A percentile compares a stretch with the other conserved stretches of the same genome.
Evolutionary conservation across 2,113 vertebrate genomes (phyloP).

Genomic region (Prunella fulvescens): DNA sequence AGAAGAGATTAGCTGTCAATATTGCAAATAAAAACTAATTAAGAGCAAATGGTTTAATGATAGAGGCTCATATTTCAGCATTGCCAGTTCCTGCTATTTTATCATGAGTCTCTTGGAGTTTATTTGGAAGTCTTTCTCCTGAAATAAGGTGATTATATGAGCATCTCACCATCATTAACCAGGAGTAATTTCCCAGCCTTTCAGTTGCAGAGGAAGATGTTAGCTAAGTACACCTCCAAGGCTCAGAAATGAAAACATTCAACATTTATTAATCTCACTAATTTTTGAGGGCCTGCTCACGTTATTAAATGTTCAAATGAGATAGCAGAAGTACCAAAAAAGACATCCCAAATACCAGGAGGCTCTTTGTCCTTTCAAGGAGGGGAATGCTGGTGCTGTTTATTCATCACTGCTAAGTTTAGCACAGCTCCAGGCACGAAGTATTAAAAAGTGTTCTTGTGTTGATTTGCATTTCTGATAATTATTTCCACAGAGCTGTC

Average conservation of each 20-base stretch:
- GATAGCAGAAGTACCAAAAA: not conserved
- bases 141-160: conserved; percentile 34
- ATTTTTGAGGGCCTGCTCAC: not conserved
- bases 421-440: not conserved
- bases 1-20: conserved; percentile 15
- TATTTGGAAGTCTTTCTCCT: conserved; percentile 35
- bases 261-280: not conserved
- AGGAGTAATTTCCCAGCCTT: conserved; percentile 31
- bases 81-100: not conserved
- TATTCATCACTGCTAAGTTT: conserved; percentile 27
- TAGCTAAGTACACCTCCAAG: conserved; percentile 13
- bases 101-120: not conserved
- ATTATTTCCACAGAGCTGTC: not conserved
- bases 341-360: not conserved
- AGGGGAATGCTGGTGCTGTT: not conserved
- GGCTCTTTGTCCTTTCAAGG: not conserved
- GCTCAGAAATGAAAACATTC: conserved; percentile 18
- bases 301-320: not conserved
- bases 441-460: not conserved
- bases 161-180: conserved; percentile 22
- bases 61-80: not conserved
- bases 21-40: conserved; percentile 55
- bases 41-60: conserved; percentile 16
- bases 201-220: not conserved
- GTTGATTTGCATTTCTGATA: conserved; percentile 31